Base-by-base conservation (phyloP, 2,113 vertebrate species). In the Taxidea taxus region DNA sequence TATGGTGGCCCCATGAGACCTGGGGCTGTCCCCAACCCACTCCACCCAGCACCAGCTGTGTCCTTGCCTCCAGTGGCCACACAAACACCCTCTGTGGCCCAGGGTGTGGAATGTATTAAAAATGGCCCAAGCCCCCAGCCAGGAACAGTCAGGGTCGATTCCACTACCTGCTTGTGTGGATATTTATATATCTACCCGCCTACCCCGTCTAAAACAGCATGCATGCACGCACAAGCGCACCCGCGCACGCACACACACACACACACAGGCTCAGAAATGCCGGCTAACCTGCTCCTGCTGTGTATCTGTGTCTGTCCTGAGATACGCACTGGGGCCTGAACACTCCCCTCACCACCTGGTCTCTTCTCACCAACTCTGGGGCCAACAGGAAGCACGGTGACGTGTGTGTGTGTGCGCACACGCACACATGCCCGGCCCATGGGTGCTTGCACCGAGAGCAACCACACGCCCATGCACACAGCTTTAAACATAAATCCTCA, bases 101-200 rank as follows among this genome's bases (percentile, higher is more conserved):
- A 90, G 98, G 96, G 97, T 44, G 93, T 95, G 92, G 95, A 88
- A 21, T 56, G 54, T 34, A 15, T 86, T 97, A 89, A 93, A 98
- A 95, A 91, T 42, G 93, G 91, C 93, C 97, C 81, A 56, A 94
- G 90, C 29, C 80, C 90, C 97, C 80, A 15, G 90, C 90, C 87
- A 84, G 80, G 87, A 97, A 97, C 90, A 96, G 97, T 87, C 39
- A 60, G 82, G 86, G 87, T 95, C 77, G 29, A 42, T 95, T 97
- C 87, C 51, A 29, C 75, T 95, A 90, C 96, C 97, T 98, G 96
- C 74, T 25, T 4, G 20, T 56, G 90, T 47, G 78, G 27, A 51
- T 97, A 96, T 98, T 97, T 97, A 80, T 94, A 34, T 39, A 51
- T 47, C 84, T 39, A 23, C 74, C 58, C 13, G 6, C 87, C 85